Evolutionary conservation across 1,140 invertebrate species (phyloP).

Genomic region (Solenopsis invicta): DNA sequence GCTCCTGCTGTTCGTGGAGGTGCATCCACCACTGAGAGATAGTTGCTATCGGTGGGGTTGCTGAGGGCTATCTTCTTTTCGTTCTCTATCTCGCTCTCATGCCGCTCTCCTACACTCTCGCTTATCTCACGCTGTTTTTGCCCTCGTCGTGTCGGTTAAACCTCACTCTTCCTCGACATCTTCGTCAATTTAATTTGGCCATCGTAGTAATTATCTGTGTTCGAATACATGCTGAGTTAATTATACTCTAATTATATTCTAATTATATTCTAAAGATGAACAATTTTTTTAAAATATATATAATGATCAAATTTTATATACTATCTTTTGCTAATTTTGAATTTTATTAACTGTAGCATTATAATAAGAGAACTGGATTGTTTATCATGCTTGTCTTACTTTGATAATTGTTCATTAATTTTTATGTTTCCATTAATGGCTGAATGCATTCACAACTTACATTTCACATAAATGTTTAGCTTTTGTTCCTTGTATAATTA

Average conservation of each 20-base stretch:
- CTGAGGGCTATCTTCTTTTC: slow-evolving; percentile 20
- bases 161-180: slow-evolving; percentile 1
- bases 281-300: not conserved
- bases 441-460: not conserved
- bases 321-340: not conserved
- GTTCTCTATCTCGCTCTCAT: not conserved
- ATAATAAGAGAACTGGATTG: not conserved
- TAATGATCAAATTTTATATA: not conserved
- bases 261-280: not conserved
- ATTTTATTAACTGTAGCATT: not conserved
- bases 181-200: slow-evolving; percentile 8
- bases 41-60: slow-evolving; percentile 52
- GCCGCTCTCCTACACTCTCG: not conserved
- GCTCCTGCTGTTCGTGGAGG: slow-evolving; percentile 62
- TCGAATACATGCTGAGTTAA: not conserved
- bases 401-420: not conserved
- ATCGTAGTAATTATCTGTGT: slow-evolving; percentile 5
- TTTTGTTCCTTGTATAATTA: not conserved
- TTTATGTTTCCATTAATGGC: not conserved
- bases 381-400: not conserved
- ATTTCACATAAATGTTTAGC: not conserved
- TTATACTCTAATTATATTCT: not conserved
- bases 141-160: slow-evolving; percentile 4
- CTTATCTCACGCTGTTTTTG: slow-evolving; percentile 20
- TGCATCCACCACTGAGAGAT: slow-evolving; percentile 66